Percentiles rank a stretch among this genome's conserved stretches.
Evolutionary conservation across 1,140 invertebrate genomes (phyloP).

Genomic region (Campodea augens): DNA sequence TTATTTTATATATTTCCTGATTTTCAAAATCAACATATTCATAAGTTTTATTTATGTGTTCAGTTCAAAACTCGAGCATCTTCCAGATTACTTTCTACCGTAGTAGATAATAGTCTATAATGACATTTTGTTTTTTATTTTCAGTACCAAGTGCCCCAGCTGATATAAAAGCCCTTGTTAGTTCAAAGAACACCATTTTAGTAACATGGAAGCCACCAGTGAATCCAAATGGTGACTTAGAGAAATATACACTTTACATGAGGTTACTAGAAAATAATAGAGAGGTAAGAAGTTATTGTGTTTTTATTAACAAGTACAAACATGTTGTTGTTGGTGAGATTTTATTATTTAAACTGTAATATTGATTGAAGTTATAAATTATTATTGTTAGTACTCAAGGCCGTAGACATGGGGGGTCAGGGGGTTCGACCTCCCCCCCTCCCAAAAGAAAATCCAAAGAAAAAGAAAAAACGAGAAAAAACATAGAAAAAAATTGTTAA

Average conservation of each 20-base stretch:
- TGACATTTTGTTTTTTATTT: constrained; percentile 14
- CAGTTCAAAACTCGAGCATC: background rate
- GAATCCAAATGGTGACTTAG: constrained; percentile 34
- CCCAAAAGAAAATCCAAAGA: too few species aligned
- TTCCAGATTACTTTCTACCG: background rate
- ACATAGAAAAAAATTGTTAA: too few species aligned
- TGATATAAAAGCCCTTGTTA: constrained; percentile 69
- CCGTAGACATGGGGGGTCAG: too few species aligned
- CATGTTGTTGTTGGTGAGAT: too few species aligned
- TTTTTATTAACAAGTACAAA: background rate
- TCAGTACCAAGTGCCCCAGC: constrained; percentile 65
- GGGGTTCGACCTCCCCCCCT: too few species aligned
- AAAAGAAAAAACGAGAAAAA: too few species aligned
- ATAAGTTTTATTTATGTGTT: background rate
- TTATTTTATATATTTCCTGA: too few species aligned
- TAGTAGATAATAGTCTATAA: constrained; percentile 7
- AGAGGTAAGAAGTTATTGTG: constrained; percentile 26
- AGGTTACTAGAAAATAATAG: constrained; percentile 49
- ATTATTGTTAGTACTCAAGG: too few species aligned
- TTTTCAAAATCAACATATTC: constrained; percentile 2
- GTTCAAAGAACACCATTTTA: constrained; percentile 59
- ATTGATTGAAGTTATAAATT: too few species aligned
- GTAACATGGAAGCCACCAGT: constrained; percentile 54
- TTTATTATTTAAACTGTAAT: background rate
- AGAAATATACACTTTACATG: constrained; percentile 54